Percentiles rank a stretch among this genome's conserved stretches.
These are phyloP conservation scores for Peromyscus leucopus DNA, from an alignment of 2,113 vertebrate species.

Conservation along the genomic window DNA sequence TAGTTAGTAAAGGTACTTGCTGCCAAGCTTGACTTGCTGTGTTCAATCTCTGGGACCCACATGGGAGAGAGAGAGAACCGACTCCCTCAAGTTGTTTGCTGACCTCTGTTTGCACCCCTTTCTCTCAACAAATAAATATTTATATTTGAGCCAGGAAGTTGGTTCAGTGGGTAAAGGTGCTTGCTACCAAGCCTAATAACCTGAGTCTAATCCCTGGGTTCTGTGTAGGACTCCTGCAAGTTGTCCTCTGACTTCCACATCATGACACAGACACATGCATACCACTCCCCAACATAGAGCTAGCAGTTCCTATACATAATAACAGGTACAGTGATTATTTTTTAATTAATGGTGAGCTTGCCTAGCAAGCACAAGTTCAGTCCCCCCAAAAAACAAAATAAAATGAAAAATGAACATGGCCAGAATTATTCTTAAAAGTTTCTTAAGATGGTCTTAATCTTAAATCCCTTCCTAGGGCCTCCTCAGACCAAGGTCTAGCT, in stretches of 20 bases:
- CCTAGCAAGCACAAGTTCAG: not conserved
- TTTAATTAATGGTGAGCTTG: not conserved
- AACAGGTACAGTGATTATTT: not conserved
- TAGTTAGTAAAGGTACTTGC: not conserved
- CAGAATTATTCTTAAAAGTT: conserved; percentile 5
- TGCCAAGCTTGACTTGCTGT: not conserved
- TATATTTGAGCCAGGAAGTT: not conserved
- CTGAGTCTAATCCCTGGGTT: not conserved
- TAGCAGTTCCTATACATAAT: not conserved
- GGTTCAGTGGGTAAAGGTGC: not conserved
- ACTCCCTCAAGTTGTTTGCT: not conserved
- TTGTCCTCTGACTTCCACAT: not conserved
- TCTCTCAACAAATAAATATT: not conserved
- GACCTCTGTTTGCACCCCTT: not conserved
- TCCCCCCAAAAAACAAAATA: not conserved
- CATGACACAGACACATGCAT: no score
- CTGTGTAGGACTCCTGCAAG: not conserved
- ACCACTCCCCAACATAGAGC: not conserved
- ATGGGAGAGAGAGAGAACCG: not conserved
- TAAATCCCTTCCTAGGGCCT: not conserved
- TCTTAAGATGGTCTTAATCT: not conserved
- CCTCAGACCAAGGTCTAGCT: not conserved
- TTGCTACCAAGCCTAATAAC: not conserved
- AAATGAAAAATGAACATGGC: not conserved
- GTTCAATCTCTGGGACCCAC: not conserved